Evolutionary conservation across 2,113 vertebrate genomes (phyloP).

Genomic region (Micromys minutus): DNA sequence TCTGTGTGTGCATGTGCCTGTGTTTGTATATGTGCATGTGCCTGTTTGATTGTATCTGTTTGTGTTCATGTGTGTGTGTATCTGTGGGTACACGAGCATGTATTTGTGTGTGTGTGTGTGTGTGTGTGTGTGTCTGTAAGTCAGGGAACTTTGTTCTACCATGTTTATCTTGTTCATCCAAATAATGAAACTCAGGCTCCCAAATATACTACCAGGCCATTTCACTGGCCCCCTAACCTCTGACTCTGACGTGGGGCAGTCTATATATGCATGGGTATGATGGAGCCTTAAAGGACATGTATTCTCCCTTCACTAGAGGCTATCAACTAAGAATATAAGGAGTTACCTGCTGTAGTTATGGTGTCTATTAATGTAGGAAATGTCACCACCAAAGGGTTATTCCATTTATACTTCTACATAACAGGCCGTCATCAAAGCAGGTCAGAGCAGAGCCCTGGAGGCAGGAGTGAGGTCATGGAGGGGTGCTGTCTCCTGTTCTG

Average conservation of each 20-base stretch:
- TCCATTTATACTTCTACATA: not conserved
- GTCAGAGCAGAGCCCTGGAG: not conserved
- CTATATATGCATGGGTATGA: not conserved
- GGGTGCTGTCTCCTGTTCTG: not conserved
- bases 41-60: no score
- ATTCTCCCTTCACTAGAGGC: not conserved
- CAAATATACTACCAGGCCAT: not conserved
- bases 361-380: not conserved
- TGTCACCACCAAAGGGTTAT: no score
- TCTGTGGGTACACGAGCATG: no score
- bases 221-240: not conserved
- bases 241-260: not conserved
- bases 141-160: not conserved
- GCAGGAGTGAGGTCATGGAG: not conserved
- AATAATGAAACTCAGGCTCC: not conserved
- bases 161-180: not conserved
- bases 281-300: not conserved
- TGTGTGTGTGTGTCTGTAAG: not conserved
- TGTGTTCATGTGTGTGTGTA: no score
- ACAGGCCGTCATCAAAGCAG: not conserved
- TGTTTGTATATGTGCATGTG: rapidly evolving
- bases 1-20: no score
- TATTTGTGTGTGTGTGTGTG: not conserved
- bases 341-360: no score
- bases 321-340: not conserved